Evolutionary conservation across 2,888 invertebrate species (phyloP), one percentile per base, ranked within the genome.

Genomic region (Nebria brevicollis): DNA sequence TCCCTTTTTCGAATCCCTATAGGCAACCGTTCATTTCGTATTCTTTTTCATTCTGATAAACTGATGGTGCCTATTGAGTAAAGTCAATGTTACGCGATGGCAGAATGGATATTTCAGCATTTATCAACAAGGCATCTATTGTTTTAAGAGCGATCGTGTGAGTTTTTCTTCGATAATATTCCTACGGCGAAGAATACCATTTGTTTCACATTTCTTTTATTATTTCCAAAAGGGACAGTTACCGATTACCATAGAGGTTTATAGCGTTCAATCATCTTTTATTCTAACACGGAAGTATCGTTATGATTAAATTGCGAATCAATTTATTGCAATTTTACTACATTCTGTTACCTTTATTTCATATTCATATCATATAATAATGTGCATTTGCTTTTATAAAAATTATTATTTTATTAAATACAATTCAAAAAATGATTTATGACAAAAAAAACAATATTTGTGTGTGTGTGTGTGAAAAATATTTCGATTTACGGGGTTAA

Each of bases 151-250:
- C 66, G 78, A 78, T 20, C 78, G 78, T 73, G 78, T 74, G 65
- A 2, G 34, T 73, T 78, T 42, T 13, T 1, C 65, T 75, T 54
- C 6, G 15, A 64, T 64, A 20, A 75, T 75, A 64, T 43, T 64
- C 73, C 41, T 41, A 43, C 72, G 15, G 66, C 70, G 75, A 72
- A 75, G 64, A 72, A 75, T 72, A 80, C 68, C 80, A 80, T 80
- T 75, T 80, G 78, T 80, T 80, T 80, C 80, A 75, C 75, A 80
- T 75, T 75, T 72, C 75, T 54, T 80, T 80, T 80, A 75, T 80
- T 75, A 80, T 75, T 80, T 75, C 75, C 75, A 34, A 34, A 43
- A 74, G 75, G 79, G 74, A 74, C 79, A 79, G 68, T 75, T 72
- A 70, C 70, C 70, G 72, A 80, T 75, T 72, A 70, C 70, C 70